Percentiles rank a stretch among this genome's conserved stretches.
Evolutionary conservation across 64 coral and sea anemone genomes (phyloP).

Genomic region (Stichodactyla mertensii): DNA sequence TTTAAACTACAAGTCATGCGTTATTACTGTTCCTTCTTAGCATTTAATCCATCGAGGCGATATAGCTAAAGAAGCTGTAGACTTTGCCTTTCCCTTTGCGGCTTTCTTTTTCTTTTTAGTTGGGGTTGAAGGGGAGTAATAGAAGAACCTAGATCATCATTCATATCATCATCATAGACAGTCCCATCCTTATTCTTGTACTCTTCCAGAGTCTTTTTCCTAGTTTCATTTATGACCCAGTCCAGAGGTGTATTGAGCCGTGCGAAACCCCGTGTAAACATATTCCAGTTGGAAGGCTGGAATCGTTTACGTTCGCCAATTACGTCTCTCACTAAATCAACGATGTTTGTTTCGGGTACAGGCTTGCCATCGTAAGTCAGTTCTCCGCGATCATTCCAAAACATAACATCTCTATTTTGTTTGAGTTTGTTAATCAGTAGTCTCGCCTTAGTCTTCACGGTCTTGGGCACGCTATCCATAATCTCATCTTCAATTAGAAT

Average conservation of each 20-base stretch:
- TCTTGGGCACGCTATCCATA: background rate
- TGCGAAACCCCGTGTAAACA: background rate
- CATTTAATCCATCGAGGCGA: no score
- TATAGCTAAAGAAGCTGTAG: no score
- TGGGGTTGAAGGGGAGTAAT: no score
- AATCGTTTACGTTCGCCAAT: background rate
- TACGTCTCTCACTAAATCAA: background rate
- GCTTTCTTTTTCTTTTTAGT: no score
- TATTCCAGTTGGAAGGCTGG: background rate
- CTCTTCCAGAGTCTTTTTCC: background rate
- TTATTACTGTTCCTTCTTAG: no score
- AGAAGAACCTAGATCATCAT: no score
- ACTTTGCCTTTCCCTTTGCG: no score
- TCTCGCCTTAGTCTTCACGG: background rate
- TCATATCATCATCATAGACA: background rate
- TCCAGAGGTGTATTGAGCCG: background rate
- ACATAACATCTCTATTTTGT: background rate
- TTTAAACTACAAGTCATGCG: no score
- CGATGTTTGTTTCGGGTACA: background rate
- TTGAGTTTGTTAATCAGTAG: background rate
- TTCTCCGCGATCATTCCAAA: slow-evolving; percentile 7
- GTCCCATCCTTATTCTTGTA: background rate
- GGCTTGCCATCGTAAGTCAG: background rate
- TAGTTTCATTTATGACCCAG: background rate
- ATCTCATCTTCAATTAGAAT: background rate